Base-by-base conservation (phyloP, 2,888 invertebrate genomes). In the Leuctra nigra region DNA sequence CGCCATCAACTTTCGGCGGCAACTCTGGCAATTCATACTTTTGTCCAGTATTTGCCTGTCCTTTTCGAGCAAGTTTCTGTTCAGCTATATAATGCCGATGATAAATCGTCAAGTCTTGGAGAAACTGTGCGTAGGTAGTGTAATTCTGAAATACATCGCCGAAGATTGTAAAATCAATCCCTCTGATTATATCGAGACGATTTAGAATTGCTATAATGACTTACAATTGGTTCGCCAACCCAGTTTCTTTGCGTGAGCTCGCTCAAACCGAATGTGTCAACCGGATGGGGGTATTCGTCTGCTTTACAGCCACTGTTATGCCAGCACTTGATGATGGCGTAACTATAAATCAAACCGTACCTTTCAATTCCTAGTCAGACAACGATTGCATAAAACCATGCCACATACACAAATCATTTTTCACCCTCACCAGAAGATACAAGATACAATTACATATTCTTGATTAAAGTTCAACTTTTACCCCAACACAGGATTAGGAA, bases 261-360 rank as follows among this genome's bases (percentile, higher is more conserved):
- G 7, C 76, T 74, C 23, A 87, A 74, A 11, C 84, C 83, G 16
- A 86, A 74, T 1, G 83, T 77, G 59, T 83, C 81, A 61, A 86
- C 81, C 80, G 86, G 85, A 62, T 83, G 82, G 65, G 82, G 77
- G 63, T 86, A 86, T 67, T 84, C 86, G 65, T 84, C 81, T 0
- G 81, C 80, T 68, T 6, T 29, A 11, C 29, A n/a, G n/a, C 84
- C 83, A 67, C 83, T 80, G 1, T 83, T 82, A 63, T 86, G 87
- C 82, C 84, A 87, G 64, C 87, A 82, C 63, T 87, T 86, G 58
- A 87, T 85, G 53, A 87, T 87, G 0, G 87, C 86, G 64, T 82
- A 88, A 22, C 86, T 86, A 70, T 11, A 58, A 33, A n/a, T n/a
- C n/a, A n/a, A n/a, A n/a, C n/a, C n/a, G n/a, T n/a, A n/a, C n/a